A percentile compares a stretch with the other conserved stretches of the same genome.
Conservation (phyloP, 2,113 vertebrate species). For the Ovis canadensis region DNA sequence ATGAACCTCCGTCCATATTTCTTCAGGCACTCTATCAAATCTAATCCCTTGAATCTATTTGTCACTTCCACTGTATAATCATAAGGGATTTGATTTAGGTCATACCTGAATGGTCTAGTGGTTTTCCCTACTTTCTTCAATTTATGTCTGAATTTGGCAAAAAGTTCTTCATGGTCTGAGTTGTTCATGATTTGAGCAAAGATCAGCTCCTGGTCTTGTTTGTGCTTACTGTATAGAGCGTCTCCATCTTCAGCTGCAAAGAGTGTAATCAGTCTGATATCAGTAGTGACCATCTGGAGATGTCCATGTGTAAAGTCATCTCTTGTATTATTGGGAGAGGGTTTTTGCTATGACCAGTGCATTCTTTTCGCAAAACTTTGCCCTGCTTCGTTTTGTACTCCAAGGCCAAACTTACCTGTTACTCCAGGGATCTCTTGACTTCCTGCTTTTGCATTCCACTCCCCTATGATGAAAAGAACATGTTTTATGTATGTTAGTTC, state of each 20-base stretch:
- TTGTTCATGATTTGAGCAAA: not conserved
- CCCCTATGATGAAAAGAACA: not conserved
- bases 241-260: not conserved
- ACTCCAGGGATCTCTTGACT: not conserved
- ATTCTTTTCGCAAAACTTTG: not conserved
- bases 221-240: not conserved
- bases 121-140: not conserved
- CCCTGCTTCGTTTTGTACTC: not conserved
- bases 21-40: not conserved
- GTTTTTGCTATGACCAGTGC: not conserved
- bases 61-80: not conserved
- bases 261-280: not conserved
- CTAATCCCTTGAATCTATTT: not conserved
- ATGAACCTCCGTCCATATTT: not conserved
- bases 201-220: not conserved
- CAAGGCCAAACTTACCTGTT: not conserved
- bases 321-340: not conserved
- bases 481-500: not conserved
- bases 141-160: not conserved
- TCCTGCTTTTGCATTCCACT: not conserved
- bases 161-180: not conserved
- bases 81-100: not conserved
- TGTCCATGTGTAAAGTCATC: not conserved
- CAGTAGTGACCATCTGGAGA: not conserved
- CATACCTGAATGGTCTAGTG: not conserved